Base-by-base conservation (phyloP, 2,888 invertebrate genomes). In the Spodoptera picta region DNA sequence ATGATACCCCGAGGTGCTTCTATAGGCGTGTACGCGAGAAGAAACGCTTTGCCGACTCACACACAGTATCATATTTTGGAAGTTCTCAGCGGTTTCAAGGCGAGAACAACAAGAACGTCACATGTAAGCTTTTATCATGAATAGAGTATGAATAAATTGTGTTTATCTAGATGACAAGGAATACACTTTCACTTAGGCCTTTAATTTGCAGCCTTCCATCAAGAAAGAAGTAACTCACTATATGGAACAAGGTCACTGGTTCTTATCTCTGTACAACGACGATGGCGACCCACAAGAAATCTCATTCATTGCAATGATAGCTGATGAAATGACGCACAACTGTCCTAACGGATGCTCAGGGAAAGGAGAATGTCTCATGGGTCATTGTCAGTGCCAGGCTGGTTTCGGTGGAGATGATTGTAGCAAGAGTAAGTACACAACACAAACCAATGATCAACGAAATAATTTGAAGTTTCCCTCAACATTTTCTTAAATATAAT, bases 371-470 rank as follows among this genome's bases (percentile, higher is more conserved):
- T 99, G 99, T 91, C 95, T 98, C 52, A 96, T 98, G 92, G 99
- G 99, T 2, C 98, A 98, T 87, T 99, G 99, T 87, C 98, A 98
- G 83, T 99, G 99, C 89, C 98, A 98, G 89, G 97, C 99, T 56
- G 99, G 99, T 12, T 99, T 98, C 90, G 98, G 98, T 56, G 99
- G 99, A 42, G 98, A 98, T 77, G 99, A 99, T 89, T 99, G 99
- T 91, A 98, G 98, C 88, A 98, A 99, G 92, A 98, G 99, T 98
- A 95, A 96, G 97, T 95, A 36, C n/a, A 36, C 1, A 36, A 6
- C 36, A 36, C 6, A 36, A 36, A 9, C 36, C 2, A 36, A 5
- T 9, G 36, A 36, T 36, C 2, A 36, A 4, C 3, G 27, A 36
- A 36, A 36, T 36, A 9, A 27, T 36, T 36, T 36, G 36, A 9